phyloP scores from a whole-genome alignment of 2,888 invertebrate species.

The Therioaphis trifolii region DNA sequence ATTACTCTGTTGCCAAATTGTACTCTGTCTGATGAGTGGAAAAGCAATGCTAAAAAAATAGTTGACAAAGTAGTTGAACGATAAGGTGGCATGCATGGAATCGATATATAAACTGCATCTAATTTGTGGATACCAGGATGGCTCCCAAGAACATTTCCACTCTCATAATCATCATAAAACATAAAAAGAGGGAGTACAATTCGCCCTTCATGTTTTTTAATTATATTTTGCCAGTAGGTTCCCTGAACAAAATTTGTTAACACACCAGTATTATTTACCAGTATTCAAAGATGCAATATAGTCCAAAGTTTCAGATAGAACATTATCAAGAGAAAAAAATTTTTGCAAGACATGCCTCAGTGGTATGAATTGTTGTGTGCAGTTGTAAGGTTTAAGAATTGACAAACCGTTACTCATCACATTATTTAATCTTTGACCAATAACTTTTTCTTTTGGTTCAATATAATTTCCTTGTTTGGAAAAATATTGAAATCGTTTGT shows the following conservation, averaged over 20 bases:
- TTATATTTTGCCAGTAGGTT: no score
- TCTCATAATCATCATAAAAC: background rate
- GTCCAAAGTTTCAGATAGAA: background rate
- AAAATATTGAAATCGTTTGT: background rate
- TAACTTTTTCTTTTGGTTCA: background rate
- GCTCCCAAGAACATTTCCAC: background rate
- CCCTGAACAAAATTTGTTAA: no score
- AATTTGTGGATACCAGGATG: constrained; percentile 5
- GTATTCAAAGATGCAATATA: background rate
- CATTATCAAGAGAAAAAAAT: background rate
- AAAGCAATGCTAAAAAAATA: background rate
- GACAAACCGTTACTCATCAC: background rate
- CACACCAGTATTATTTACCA: no score
- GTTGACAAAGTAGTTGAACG: background rate
- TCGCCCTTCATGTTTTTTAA: no score
- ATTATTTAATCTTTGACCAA: background rate
- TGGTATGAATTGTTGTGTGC: constrained; percentile 2
- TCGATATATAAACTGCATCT: background rate
- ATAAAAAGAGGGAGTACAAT: constrained; percentile 2
- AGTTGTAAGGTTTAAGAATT: background rate
- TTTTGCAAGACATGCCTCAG: background rate
- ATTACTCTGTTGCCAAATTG: no score
- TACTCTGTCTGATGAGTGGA: background rate
- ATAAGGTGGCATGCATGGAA: background rate
- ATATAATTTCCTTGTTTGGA: background rate